phyloP scores from a whole-genome alignment of 1,140 invertebrate species.

The Manduca sexta region DNA sequence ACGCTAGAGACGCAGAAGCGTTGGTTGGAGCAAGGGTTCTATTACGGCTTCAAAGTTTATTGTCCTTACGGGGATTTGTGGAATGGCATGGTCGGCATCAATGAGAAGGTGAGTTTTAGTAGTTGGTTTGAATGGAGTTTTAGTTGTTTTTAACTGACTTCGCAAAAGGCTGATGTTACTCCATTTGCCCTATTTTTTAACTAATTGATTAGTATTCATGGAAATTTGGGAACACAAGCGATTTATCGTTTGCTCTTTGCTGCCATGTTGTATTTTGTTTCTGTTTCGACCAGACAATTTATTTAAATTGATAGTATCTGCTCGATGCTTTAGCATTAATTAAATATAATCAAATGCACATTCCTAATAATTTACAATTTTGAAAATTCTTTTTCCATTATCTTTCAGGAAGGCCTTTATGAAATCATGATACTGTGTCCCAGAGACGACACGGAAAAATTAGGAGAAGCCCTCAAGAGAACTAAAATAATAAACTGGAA shows the following conservation, averaged over 20 bases:
- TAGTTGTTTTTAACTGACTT: too few relatives aligned
- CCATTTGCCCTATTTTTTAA: too few relatives aligned
- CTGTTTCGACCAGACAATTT: too few relatives aligned
- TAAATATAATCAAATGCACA: too few relatives aligned
- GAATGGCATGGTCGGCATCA: constrained; percentile 35
- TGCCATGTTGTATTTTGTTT: too few relatives aligned
- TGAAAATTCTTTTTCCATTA: neutral
- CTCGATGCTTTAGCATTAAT: too few relatives aligned
- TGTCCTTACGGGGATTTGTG: constrained; percentile 26
- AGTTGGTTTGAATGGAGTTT: neutral
- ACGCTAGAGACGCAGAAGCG: constrained; percentile 23
- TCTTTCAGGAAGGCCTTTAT: constrained; percentile 6
- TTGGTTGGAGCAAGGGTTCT: constrained; percentile 12
- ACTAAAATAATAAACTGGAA: constrained; percentile 24
- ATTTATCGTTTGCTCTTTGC: too few relatives aligned
- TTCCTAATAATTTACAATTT: neutral
- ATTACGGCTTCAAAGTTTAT: constrained; percentile 31
- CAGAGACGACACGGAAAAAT: constrained; percentile 8
- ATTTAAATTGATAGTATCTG: too few relatives aligned
- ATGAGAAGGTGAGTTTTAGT: constrained; percentile 16
- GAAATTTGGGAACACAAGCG: too few relatives aligned
- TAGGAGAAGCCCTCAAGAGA: constrained; percentile 11
- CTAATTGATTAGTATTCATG: too few relatives aligned
- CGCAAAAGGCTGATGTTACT: too few relatives aligned
- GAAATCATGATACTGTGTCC: constrained; percentile 15